Conservation (phyloP, 2,113 vertebrate genomes). For the Paedocypris sp. region DNA sequence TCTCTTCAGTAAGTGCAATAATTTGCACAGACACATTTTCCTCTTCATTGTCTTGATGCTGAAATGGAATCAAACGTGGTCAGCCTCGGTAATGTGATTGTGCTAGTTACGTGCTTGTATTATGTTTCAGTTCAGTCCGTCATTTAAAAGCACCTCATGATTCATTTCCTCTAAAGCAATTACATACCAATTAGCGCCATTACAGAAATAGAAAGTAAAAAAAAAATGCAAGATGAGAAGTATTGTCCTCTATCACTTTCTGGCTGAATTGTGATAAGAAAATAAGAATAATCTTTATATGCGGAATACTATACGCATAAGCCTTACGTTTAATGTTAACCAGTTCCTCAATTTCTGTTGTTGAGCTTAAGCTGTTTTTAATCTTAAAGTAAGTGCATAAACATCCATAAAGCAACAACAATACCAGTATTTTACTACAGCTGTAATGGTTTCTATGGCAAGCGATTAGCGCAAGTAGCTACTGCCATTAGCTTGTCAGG, state of each 20-base stretch:
- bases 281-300: too few species aligned
- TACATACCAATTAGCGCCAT: not conserved
- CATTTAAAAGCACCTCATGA: not conserved
- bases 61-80: not conserved
- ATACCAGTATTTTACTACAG: too few species aligned
- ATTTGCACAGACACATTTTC: too few species aligned
- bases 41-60: not conserved
- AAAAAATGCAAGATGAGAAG: not conserved
- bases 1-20: too few species aligned
- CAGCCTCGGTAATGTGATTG: not conserved
- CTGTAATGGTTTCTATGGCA: too few species aligned
- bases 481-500: not conserved
- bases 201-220: not conserved
- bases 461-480: too few species aligned
- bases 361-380: too few species aligned
- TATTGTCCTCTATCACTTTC: too few species aligned
- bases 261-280: conserved; percentile 1
- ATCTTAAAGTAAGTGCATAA: not conserved
- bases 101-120: not conserved
- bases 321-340: too few species aligned
- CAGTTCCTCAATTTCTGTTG: too few species aligned
- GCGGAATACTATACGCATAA: too few species aligned
- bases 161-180: conserved; percentile 2
- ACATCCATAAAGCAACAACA: not conserved
- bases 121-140: not conserved